Evolutionary conservation across 2,113 vertebrate genomes (phyloP).

Genomic region (Tretioscincus oriximinensis): DNA sequence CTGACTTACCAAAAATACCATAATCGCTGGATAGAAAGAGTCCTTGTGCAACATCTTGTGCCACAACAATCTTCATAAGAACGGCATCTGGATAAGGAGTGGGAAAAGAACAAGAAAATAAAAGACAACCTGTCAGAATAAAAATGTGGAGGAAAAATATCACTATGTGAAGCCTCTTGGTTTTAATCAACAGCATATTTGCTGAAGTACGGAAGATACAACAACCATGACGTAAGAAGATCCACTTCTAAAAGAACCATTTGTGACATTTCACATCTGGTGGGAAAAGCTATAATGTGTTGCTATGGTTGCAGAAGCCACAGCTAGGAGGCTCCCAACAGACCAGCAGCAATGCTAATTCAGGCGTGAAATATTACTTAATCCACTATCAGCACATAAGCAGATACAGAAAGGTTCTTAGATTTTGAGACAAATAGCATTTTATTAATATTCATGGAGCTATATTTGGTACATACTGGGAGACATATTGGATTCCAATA

Average conservation of each 20-base stretch:
- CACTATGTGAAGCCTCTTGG: neutral
- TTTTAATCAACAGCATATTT: neutral
- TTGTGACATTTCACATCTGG: neutral
- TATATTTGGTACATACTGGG: neutral
- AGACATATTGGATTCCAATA: neutral
- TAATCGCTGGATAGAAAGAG: slow-evolving; percentile 92
- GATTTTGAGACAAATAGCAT: neutral
- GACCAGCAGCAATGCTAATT: neutral
- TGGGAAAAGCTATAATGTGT: neutral
- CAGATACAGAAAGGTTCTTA: neutral
- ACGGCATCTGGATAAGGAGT: slow-evolving; percentile 81
- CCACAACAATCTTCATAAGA: slow-evolving; percentile 98
- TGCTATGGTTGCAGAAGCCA: neutral
- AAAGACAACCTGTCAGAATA: slow-evolving; percentile 1
- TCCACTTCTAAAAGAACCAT: accelerated
- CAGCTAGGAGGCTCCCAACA: neutral
- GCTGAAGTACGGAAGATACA: neutral
- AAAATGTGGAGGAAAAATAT: accelerated
- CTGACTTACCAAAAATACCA: slow-evolving; percentile 97
- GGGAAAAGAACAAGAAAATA: neutral
- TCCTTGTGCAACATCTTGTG: slow-evolving; percentile 92
- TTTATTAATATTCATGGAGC: neutral
- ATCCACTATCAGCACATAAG: neutral
- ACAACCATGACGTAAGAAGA: accelerated
- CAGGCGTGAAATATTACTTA: neutral